Evolutionary conservation across 2,888 invertebrate genomes (phyloP).

Genomic region (Lagria hirta): DNA sequence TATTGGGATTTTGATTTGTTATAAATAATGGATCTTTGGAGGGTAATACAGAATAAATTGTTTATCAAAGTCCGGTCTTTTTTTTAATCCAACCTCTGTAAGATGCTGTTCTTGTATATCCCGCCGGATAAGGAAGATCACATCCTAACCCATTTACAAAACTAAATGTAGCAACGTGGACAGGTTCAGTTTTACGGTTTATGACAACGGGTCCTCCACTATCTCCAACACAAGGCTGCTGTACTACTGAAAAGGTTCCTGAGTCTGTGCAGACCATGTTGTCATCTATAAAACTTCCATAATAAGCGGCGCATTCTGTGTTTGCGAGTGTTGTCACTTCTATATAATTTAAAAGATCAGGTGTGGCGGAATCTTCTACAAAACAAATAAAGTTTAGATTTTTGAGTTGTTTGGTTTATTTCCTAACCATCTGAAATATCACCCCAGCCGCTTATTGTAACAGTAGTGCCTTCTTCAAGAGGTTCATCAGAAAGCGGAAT

Average conservation of each 20-base stretch:
- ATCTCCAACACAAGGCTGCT: conserved; percentile 12
- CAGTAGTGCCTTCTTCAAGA: not conserved
- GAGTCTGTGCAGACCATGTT: conserved; percentile 7
- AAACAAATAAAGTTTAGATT: too few relatives aligned
- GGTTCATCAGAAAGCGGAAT: conserved; percentile 8
- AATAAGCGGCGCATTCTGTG: too few relatives aligned
- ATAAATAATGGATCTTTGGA: too few relatives aligned
- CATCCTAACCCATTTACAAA: conserved; percentile 15
- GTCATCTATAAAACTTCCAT: too few relatives aligned
- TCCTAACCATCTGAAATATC: conserved; percentile 7
- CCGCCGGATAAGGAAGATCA: conserved; percentile 7
- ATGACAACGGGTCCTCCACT: conserved; percentile 15
- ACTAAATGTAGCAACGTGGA: conserved; percentile 11
- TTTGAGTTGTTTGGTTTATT: too few relatives aligned
- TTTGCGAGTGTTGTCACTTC: too few relatives aligned
- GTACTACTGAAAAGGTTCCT: conserved; percentile 3
- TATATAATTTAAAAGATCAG: too few relatives aligned
- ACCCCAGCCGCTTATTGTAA: conserved; percentile 13
- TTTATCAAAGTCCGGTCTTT: too few relatives aligned
- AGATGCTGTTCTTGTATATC: conserved; percentile 8
- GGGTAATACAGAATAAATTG: too few relatives aligned
- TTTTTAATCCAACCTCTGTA: conserved; percentile 15
- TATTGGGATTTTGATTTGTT: too few relatives aligned
- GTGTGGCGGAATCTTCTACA: too few relatives aligned
- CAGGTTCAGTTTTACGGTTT: conserved; percentile 2